Percentiles rank a stretch among this genome's conserved stretches.
Evolutionary conservation across 2,888 invertebrate genomes (phyloP).

Genomic region (Notocelia uddmanniana): DNA sequence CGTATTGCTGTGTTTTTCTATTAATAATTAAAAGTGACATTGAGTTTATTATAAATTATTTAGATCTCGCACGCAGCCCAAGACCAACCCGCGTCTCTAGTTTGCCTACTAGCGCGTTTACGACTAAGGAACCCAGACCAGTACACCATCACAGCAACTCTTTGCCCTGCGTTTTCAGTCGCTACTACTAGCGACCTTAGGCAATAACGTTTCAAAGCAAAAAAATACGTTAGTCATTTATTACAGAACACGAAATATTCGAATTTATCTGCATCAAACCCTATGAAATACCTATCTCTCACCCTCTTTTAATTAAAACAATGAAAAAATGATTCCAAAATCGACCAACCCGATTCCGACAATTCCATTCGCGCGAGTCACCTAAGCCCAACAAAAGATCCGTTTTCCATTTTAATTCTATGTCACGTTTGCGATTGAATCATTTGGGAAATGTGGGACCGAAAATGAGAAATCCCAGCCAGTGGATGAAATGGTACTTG

Average conservation of each 20-base stretch:
- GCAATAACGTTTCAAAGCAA: background rate
- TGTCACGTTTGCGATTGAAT: conserved; percentile 63
- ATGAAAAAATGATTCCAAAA: conserved; percentile 43
- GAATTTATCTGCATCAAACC: conserved; percentile 11
- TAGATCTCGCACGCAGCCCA: too few species aligned
- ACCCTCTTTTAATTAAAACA: conserved; percentile 44
- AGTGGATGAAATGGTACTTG: conserved; percentile 58
- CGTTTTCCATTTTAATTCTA: conserved; percentile 50
- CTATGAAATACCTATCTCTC: conserved; percentile 13
- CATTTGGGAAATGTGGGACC: conserved; percentile 67
- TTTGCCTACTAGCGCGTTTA: too few species aligned
- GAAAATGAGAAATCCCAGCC: conserved; percentile 63
- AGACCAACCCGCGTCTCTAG: too few species aligned
- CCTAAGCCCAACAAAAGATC: conserved; percentile 46
- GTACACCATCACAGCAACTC: too few species aligned
- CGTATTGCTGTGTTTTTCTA: too few species aligned
- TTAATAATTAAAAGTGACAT: too few species aligned
- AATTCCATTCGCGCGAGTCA: conserved; percentile 44
- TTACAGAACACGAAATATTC: background rate
- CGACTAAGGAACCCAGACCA: too few species aligned
- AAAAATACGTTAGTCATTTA: background rate
- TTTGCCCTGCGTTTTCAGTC: too few species aligned
- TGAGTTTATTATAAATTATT: too few species aligned
- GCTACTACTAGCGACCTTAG: too few species aligned
- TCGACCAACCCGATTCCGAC: conserved; percentile 40